Evolutionary conservation across 2,113 vertebrate species (phyloP).

Genomic region (Seriola quinqueradiata): DNA sequence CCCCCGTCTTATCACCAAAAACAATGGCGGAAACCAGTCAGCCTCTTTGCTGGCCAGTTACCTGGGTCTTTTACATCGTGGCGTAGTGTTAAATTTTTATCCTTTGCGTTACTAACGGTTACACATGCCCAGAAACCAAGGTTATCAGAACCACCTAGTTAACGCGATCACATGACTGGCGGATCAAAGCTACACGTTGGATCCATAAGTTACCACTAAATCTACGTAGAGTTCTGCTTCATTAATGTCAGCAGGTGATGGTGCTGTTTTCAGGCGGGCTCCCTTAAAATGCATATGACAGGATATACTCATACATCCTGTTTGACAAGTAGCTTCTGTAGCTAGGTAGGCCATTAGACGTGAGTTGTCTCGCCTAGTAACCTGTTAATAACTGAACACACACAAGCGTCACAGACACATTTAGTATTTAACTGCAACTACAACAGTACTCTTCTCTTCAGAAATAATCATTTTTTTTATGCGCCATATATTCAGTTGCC

Average conservation of each 20-base stretch:
- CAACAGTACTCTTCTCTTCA: background rate
- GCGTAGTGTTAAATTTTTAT: background rate
- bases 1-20: conserved; percentile 79
- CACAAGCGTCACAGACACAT: background rate
- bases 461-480: background rate
- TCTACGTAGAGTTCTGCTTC: conserved; percentile 9
- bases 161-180: conserved; percentile 36
- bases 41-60: conserved; percentile 27
- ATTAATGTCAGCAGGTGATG: background rate
- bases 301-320: conserved; percentile 51
- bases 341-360: background rate
- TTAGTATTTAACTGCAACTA: background rate
- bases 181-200: conserved; percentile 33
- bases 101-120: too few species aligned
- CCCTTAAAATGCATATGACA: background rate
- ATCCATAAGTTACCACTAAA: conserved; percentile 38
- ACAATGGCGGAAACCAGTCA: conserved; percentile 78
- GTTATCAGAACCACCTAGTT: conserved; percentile 14
- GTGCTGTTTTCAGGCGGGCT: conserved; percentile 14
- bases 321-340: conserved; percentile 47
- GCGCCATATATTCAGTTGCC: too few species aligned
- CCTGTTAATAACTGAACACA: conserved; percentile 16
- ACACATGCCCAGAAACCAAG: background rate
- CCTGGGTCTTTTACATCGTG: background rate
- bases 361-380: background rate